phyloP scores from a whole-genome alignment of 2,888 invertebrate genomes.

The Dryomyza anilis region DNA sequence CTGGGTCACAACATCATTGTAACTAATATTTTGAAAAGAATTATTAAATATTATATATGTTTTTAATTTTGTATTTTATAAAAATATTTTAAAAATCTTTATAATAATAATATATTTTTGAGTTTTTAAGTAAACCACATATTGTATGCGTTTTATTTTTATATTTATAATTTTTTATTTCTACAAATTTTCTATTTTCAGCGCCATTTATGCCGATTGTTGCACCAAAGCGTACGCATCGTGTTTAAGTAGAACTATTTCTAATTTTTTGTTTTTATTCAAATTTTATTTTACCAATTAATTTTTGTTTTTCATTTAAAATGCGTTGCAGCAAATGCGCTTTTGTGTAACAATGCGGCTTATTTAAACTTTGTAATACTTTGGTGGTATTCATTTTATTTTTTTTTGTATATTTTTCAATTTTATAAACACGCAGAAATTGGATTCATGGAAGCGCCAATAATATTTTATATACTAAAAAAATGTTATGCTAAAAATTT shows the following conservation, averaged over 20 bases:
- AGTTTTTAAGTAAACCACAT: conserved; percentile 20
- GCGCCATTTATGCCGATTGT: conserved; percentile 56
- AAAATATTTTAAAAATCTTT: not conserved
- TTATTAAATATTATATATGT: too few species aligned
- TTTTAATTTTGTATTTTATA: not conserved
- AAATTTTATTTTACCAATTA: conserved; percentile 31
- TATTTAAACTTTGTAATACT: too few species aligned
- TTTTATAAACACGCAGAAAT: too few species aligned
- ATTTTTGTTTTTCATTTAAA: not conserved
- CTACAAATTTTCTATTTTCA: conserved; percentile 22
- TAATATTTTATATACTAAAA: too few species aligned
- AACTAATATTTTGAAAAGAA: too few species aligned
- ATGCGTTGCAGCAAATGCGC: conserved; percentile 34
- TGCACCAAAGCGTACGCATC: conserved; percentile 46
- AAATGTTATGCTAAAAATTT: too few species aligned
- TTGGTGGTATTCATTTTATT: too few species aligned
- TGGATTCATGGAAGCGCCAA: too few species aligned
- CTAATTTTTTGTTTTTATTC: conserved; percentile 8
- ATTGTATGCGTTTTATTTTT: not conserved
- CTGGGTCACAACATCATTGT: too few species aligned
- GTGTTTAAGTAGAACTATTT: not conserved
- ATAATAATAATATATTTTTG: conserved; percentile 13
- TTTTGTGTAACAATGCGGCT: conserved; percentile 49
- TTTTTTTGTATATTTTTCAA: too few species aligned
- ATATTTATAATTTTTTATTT: conserved; percentile 1